These are phyloP conservation scores for Pantala flavescens DNA, from an alignment of 1,140 invertebrate genomes.

Conservation along the genomic window DNA sequence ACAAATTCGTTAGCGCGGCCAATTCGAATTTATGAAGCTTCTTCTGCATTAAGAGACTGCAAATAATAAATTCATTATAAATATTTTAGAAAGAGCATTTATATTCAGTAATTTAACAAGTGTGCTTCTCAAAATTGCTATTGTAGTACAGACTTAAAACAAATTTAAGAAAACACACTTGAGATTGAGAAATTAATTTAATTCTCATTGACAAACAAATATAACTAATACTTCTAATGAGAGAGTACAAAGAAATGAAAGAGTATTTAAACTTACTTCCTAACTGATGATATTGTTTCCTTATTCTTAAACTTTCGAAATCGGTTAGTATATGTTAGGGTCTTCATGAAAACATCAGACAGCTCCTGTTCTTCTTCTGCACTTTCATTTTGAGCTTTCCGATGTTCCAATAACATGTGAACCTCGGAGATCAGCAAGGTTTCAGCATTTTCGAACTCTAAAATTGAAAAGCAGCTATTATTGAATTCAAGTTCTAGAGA, in stretches of 20 bases:
- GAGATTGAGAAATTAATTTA: too few relatives aligned
- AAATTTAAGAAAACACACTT: too few relatives aligned
- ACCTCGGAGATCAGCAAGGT: constrained; percentile 97
- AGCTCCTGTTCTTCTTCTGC: constrained; percentile 98
- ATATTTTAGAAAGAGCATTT: too few relatives aligned
- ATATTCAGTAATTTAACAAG: constrained; percentile 11
- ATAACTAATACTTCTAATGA: too few relatives aligned
- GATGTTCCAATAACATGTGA: constrained; percentile 92
- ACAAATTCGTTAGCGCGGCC: constrained; percentile 92
- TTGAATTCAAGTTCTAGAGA: too few relatives aligned
- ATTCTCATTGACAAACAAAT: too few relatives aligned
- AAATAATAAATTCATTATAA: constrained; percentile 29
- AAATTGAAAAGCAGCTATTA: constrained; percentile 31
- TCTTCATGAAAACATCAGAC: constrained; percentile 98
- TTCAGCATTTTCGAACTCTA: constrained; percentile 98
- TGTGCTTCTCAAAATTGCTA: too few relatives aligned
- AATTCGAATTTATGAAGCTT: constrained; percentile 98
- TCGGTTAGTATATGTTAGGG: constrained; percentile 87
- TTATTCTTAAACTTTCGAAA: constrained; percentile 97
- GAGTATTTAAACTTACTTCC: constrained; percentile 51
- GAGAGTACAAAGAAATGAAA: too few relatives aligned
- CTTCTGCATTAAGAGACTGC: constrained; percentile 82
- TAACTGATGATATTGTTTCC: constrained; percentile 91
- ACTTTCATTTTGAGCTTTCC: constrained; percentile 94
- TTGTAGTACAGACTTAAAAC: too few relatives aligned